Base-by-base conservation (phyloP, 2,888 invertebrate genomes). In the Caenorhabditis sp. region DNA sequence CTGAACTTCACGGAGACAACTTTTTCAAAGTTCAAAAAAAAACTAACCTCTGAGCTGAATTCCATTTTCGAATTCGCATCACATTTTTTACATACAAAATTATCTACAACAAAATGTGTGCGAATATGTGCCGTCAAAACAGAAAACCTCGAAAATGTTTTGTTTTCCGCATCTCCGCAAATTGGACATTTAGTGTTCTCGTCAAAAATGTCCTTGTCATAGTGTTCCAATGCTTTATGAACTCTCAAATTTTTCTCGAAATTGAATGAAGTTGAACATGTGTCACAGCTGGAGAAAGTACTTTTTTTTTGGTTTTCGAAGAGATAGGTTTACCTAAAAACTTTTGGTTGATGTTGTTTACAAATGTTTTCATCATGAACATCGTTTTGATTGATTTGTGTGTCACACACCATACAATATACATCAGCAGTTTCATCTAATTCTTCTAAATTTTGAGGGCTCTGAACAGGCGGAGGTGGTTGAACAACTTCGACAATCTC, bases 41-140 rank as follows among this genome's bases (percentile, higher is more conserved):
- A 12, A 63, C 49, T 54, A 17, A 76, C 76, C 59, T 62, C 14
- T 17, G 43, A 12, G 2, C 10, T 17, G 14, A 43, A 43, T 14
- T 43, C 43, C 58, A 57, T 62, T 64, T 1, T 66, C 63, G 27
- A 79, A 78, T 50, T 75, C 23, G 49, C 43, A 4, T 31, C n/a
- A 37, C 81, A 81, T n/a, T 57, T 37, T 3, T 66, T 53, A 57
- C 81, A 81, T 10, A n/a, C 14, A 27, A 74, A 43, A 8, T 31
- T 31, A 58, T 81, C 81, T 10, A 64, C 14, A 43, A 64, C 55
- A 1, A 31, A 14, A 54, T 81, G 81, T 3, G 66, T 58, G 50
- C 67, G 76, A 23, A 81, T 6, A 69, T 81, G 81, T 12, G 72
- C 70, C 12, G 64, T 49, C 27, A 59, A 76, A 12, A 70, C 75